Percentiles rank a stretch among this genome's conserved stretches.
Evolutionary conservation across 2,888 invertebrate species (phyloP).

Genomic region (Callimorpha dominula): DNA sequence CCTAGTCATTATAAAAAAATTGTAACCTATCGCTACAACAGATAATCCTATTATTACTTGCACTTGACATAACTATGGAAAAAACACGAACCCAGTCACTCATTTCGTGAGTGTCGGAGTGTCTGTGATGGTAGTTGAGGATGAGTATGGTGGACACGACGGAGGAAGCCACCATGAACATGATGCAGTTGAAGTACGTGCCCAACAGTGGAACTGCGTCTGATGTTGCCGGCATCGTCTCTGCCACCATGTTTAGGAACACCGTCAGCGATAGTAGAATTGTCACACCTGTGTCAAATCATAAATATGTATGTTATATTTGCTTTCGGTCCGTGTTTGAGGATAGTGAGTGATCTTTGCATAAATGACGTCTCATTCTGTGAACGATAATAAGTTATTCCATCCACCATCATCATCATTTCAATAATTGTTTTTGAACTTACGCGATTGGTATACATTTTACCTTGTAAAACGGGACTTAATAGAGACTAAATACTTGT

Average conservation of each 20-base stretch:
- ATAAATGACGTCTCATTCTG: no score
- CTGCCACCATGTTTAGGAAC: slow-evolving; percentile 99
- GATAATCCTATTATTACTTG: background rate
- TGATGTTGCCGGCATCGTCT: slow-evolving; percentile 99
- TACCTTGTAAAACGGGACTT: no score
- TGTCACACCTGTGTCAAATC: slow-evolving; percentile 91
- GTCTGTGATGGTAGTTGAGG: slow-evolving; percentile 98
- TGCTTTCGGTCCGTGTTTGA: background rate
- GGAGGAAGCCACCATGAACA: slow-evolving; percentile 99
- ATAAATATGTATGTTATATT: background rate
- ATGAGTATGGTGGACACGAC: slow-evolving; percentile 99
- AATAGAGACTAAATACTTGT: no score
- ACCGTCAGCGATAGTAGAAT: slow-evolving; percentile 99
- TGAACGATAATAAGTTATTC: no score
- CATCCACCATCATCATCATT: no score
- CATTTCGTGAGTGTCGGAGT: slow-evolving; percentile 98
- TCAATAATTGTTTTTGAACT: no score
- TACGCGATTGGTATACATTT: no score
- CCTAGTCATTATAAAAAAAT: background rate
- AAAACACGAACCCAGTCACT: slow-evolving; percentile 94
- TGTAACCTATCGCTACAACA: background rate
- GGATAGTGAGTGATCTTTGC: background rate
- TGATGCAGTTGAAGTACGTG: slow-evolving; percentile 99
- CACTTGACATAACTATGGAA: background rate
- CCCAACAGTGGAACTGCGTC: slow-evolving; percentile 96